Evolutionary conservation across 2,797 vertebrate genomes (phyloP), one percentile per base, ranked within the genome.

Genomic region (Ispidina lecontei): DNA sequence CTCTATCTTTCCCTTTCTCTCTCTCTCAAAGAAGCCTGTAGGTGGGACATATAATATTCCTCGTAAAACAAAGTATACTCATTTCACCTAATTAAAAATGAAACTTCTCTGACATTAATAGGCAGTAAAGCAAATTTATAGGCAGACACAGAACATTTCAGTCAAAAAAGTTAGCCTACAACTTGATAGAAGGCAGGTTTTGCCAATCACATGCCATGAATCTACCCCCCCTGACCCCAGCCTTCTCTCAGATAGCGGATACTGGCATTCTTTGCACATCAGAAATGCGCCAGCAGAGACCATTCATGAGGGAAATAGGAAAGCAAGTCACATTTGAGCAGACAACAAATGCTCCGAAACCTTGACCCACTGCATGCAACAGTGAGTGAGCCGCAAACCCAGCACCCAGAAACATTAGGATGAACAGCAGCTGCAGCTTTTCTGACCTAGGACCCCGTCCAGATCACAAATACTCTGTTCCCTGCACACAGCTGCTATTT

Each of bases 191-290:
- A 97, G 97, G 96, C 95, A 98, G 96, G 76, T 97, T 98, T 98
- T 98, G 97, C 97, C 98, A 98, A 98, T 98, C 97, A 97, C 97
- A 98, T 98, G 97, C 98, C 97, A 98, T 96, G 97, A 96, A 97
- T 97, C 96, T 97, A 96, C 97, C 96, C 96, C 97, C 97, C 96
- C 96, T 98, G 98, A 98, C 98, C 98, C 97, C 96, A 97, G 97
- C 84, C 96, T 96, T 98, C 96, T 96, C 97, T 96, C 96, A 97
- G 96, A 97, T 94, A 97, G 96, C 88, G 82, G 97, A 97, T 97
- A 97, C 97, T 98, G 97, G 97, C 97, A 98, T 97, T 97, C 97
- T 97, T 96, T 97, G 96, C 98, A 98, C 97, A 98, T 98, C 97
- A 98, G 97, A 98, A 97, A 98, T 95, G 94, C 79, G 90, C 97